phyloP scores from a whole-genome alignment of 1,140 invertebrate genomes.

The Pogonus chalceus region DNA sequence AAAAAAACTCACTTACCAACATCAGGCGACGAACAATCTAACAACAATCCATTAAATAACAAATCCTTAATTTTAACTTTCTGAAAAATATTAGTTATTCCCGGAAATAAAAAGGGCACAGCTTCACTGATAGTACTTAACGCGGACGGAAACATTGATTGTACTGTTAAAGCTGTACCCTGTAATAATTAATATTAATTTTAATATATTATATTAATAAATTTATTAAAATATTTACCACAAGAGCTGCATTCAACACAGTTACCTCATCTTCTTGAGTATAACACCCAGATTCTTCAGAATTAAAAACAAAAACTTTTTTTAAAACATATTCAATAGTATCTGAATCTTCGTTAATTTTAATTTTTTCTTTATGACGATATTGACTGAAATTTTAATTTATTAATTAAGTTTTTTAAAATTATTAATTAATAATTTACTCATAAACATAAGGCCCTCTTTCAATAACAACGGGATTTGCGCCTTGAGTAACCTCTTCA shows the following conservation, averaged over 20 bases:
- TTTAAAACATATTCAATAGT: constrained; percentile 4
- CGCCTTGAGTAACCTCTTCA: constrained; percentile 39
- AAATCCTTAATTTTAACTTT: constrained; percentile 5
- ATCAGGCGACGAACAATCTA: constrained; percentile 4
- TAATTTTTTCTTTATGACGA: background rate
- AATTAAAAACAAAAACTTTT: background rate
- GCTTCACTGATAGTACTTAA: background rate
- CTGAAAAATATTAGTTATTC: background rate
- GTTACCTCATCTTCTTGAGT: constrained; percentile 2
- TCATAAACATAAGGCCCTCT: constrained; percentile 44
- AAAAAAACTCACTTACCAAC: background rate
- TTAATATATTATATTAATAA: constrained; percentile 2
- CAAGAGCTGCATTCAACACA: constrained; percentile 9
- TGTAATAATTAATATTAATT: constrained; percentile 3
- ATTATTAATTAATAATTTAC: constrained; percentile 20
- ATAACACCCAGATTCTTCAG: background rate
- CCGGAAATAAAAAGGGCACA: background rate
- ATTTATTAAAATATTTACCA: constrained; percentile 10
- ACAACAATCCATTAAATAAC: constrained; percentile 5
- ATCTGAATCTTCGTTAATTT: background rate
- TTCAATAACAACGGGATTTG: constrained; percentile 37
- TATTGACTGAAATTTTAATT: background rate
- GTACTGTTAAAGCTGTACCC: constrained; percentile 5
- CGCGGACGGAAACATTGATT: background rate
- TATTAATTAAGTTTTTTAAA: background rate